Evolutionary conservation across 2,113 vertebrate genomes (phyloP).

Genomic region (Apteryx mantelli): DNA sequence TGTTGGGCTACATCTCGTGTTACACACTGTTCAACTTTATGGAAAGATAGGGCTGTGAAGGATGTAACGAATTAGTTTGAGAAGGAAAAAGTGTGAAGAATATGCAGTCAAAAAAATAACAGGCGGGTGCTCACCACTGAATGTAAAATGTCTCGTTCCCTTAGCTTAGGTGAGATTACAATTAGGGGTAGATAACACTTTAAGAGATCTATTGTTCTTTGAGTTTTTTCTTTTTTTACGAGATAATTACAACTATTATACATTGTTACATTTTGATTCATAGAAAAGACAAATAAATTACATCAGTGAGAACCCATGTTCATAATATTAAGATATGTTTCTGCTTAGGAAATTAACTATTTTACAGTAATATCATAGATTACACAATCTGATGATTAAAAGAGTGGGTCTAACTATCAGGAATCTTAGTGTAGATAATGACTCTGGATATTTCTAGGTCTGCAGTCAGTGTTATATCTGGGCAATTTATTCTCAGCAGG

Average conservation of each 20-base stretch:
- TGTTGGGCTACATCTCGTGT: not conserved
- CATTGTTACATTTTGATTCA: constrained; percentile 45
- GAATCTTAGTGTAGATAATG: not conserved
- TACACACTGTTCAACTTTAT: not conserved
- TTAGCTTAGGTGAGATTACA: constrained; percentile 26
- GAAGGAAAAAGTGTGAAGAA: not conserved
- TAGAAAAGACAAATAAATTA: constrained; percentile 59
- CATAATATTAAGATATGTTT: constrained; percentile 68
- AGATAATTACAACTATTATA: constrained; percentile 67
- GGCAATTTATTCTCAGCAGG: not conserved
- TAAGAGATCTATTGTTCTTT: constrained; percentile 42
- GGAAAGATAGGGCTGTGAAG: not conserved
- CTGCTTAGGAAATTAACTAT: constrained; percentile 29
- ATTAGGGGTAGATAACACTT: not conserved
- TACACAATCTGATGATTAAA: constrained; percentile 19
- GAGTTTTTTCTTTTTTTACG: not conserved
- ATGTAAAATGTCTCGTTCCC: constrained; percentile 4
- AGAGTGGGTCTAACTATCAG: not conserved
- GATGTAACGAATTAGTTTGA: not conserved
- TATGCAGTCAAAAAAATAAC: not conserved
- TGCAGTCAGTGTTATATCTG: not conserved
- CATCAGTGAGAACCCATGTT: constrained; percentile 27
- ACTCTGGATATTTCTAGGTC: not conserved
- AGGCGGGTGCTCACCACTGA: not conserved
- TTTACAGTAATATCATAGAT: constrained; percentile 21